Base-by-base conservation (phyloP, 2,797 vertebrate genomes). In the Danio choprae region DNA sequence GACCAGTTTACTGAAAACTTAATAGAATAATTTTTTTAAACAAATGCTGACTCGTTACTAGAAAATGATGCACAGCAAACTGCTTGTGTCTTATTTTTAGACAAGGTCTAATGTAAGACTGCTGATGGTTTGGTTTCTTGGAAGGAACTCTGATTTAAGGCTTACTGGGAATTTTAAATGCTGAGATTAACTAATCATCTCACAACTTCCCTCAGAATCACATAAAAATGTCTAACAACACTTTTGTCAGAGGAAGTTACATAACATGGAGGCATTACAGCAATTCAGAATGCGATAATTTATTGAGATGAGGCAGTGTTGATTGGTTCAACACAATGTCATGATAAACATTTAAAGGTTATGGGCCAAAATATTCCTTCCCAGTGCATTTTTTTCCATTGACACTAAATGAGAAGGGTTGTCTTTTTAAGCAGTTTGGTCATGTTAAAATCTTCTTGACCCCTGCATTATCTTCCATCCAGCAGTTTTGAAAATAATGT, bases 221-320 rank as follows among this genome's bases (percentile, higher is more conserved):
- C 16, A 20, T 38, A 41, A 18, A 53, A 70, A 41, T 70, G 50
- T 20, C 4, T 13, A n/a, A 70, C 20, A 29, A 70, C 29, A 40
- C 6, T 53, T 53, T 12, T 13, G 10, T 48, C n/a, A 70, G 13
- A 69, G 67, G 67, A 70, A 53, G 67, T 40, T 70, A 36, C 16
- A 6, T 43, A 70, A 70, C 29, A 13, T 40, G 6, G 9, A 53
- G 11, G 29, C 10, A 41, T 70, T 16, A 55, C 29, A 55, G 48
- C 11, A 40, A 20, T 53, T 40, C 18, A 8, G 6, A 70, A 40
- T 53, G 16, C 53, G 6, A 40, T 53, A 16, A 70, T 53, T 53
- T 53, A 18, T 38, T 5, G 11, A 11, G 48, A 53, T 1, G 36
- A 55, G 11, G 36, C 50, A 55, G 11, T 4, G 38, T 40, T 70